Percentiles rank a stretch among this genome's conserved stretches.
Evolutionary conservation across 2,113 vertebrate species (phyloP).

Genomic region (Silurus meridionalis): DNA sequence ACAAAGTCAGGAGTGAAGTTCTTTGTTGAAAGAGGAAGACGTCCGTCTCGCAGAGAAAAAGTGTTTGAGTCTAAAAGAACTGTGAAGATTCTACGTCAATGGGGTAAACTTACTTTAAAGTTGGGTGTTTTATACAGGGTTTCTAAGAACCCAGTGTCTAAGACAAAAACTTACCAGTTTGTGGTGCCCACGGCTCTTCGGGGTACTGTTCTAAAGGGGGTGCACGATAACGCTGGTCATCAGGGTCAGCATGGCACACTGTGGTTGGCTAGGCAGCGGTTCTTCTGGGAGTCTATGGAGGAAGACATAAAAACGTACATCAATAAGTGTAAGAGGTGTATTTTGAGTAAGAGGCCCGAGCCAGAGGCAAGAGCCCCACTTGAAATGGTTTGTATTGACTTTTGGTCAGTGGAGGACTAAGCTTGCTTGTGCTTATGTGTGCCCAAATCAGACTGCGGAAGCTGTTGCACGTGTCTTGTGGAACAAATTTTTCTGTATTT

Average conservation of each 20-base stretch:
- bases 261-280: constrained; percentile 16
- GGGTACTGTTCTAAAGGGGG: not conserved
- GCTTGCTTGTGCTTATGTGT: constrained; percentile 18
- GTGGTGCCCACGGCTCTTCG: constrained; percentile 3
- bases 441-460: constrained; percentile 32
- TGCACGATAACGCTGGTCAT: constrained; percentile 47
- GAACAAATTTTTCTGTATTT: constrained; percentile 29
- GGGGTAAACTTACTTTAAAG: constrained; percentile 10
- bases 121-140: constrained; percentile 41
- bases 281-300: constrained; percentile 24
- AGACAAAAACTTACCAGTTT: constrained; percentile 26
- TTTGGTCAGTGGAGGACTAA: constrained; percentile 28
- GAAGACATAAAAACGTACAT: constrained; percentile 10
- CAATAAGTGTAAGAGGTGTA: not conserved
- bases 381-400: constrained; percentile 45
- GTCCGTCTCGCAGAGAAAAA: constrained; percentile 23
- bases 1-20: constrained; percentile 17
- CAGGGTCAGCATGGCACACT: constrained; percentile 45
- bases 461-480: constrained; percentile 27
- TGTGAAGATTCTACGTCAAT: not conserved
- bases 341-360: constrained; percentile 23
- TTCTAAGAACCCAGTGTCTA: not conserved
- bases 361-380: constrained; percentile 30
- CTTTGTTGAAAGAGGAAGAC: constrained; percentile 29
- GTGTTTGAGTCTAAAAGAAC: not conserved